Conservation (phyloP, 1,140 invertebrate species). For the Drosophila hydei region DNA sequence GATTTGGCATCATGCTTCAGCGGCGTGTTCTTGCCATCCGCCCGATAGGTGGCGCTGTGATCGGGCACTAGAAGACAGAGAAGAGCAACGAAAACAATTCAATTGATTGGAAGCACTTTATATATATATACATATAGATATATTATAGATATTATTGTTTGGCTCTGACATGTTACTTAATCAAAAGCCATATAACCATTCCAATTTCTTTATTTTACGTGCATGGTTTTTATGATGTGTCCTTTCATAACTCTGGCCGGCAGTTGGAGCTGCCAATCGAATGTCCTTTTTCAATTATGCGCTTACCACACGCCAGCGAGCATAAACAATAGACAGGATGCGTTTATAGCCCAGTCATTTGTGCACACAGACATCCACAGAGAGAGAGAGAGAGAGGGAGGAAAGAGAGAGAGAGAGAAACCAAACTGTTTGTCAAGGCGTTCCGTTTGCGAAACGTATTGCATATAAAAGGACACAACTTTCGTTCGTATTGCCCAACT, state of each 20-base stretch:
- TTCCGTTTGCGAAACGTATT: constrained; percentile 47
- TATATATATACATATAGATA: constrained; percentile 12
- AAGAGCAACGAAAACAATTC: constrained; percentile 23
- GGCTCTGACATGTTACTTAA: constrained; percentile 53
- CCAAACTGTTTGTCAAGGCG: constrained; percentile 72
- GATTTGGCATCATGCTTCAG: constrained; percentile 76
- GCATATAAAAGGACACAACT: constrained; percentile 59
- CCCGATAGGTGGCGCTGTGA: constrained; percentile 69
- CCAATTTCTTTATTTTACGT: constrained; percentile 53
- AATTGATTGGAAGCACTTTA: constrained; percentile 34
- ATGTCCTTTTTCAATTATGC: constrained; percentile 82
- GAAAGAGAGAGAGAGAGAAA: constrained; percentile 13
- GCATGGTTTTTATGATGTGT: constrained; percentile 56
- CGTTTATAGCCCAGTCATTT: constrained; percentile 78
- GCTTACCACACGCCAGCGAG: constrained; percentile 73
- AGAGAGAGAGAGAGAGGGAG: constrained; percentile 1
- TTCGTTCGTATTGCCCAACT: constrained; percentile 34
- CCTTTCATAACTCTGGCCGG: constrained; percentile 47
- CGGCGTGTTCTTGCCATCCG: constrained; percentile 56
- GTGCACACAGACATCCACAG: constrained; percentile 29
- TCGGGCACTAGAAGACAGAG: constrained; percentile 57
- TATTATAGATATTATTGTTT: constrained; percentile 36
- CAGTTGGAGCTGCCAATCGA: constrained; percentile 62
- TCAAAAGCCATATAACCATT: constrained; percentile 60
- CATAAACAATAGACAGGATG: constrained; percentile 82